phyloP scores from a whole-genome alignment of 2,888 invertebrate species.

The Blomia tropicalis region DNA sequence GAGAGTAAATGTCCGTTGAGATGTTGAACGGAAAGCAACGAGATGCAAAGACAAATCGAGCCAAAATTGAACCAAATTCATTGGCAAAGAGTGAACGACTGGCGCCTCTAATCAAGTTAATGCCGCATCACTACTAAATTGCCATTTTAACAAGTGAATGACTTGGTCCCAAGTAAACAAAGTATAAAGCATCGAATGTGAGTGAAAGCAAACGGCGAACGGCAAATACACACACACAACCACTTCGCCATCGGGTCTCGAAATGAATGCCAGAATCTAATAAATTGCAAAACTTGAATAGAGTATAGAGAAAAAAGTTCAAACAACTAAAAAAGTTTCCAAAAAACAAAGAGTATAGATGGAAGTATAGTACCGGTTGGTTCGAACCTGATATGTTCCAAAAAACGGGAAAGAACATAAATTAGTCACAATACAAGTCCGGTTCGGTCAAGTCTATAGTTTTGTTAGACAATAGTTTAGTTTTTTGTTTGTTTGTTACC shows the following conservation, averaged over 20 bases:
- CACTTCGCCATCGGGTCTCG: no score
- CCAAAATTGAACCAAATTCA: slow-evolving; percentile 4
- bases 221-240: no score
- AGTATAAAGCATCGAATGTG: not conserved
- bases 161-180: not conserved
- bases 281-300: no score
- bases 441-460: not conserved
- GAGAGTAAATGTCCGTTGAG: no score
- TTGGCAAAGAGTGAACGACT: not conserved
- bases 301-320: no score
- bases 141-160: slow-evolving; percentile 10
- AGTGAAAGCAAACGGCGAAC: not conserved
- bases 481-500: not conserved
- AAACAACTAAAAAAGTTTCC: not conserved
- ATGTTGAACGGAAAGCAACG: not conserved
- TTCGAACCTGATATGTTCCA: not conserved
- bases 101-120: slow-evolving; percentile 11
- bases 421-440: not conserved
- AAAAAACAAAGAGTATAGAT: not conserved
- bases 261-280: no score
- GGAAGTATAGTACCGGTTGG: no score
- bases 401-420: not conserved
- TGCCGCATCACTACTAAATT: slow-evolving; percentile 13
- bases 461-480: not conserved
- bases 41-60: not conserved